A percentile compares a stretch with the other conserved stretches of the same genome.
Conservation (phyloP, 2,888 invertebrate species). For the Minunthozetes semirufus region DNA sequence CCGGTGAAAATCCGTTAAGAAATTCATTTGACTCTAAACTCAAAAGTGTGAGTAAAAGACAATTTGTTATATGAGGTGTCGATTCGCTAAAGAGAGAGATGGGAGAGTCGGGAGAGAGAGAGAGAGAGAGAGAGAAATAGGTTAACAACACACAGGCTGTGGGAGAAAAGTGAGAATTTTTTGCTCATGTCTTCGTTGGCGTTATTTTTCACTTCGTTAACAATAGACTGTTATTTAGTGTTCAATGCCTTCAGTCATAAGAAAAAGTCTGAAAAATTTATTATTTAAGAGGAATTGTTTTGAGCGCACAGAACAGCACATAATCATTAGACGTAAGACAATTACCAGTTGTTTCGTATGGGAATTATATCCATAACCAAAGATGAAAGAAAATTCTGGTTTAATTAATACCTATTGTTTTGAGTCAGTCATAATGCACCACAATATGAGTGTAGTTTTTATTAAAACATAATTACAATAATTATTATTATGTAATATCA, state of each 20-base stretch:
- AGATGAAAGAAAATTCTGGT: too few species aligned
- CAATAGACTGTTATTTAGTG: neutral
- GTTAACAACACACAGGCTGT: neutral
- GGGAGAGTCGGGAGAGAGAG: neutral
- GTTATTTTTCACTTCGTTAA: constrained; percentile 6
- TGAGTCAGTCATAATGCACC: neutral
- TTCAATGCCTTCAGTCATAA: neutral
- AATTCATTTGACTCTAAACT: constrained; percentile 1
- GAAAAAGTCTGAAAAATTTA: too few species aligned
- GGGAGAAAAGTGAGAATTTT: neutral
- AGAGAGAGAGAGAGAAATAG: neutral
- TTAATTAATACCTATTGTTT: constrained; percentile 5
- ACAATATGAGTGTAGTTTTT: neutral
- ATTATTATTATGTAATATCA: neutral
- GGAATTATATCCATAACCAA: too few species aligned
- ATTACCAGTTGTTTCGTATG: too few species aligned
- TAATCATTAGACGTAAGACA: too few species aligned
- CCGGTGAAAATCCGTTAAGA: neutral
- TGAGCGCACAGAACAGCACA: too few species aligned
- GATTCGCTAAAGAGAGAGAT: neutral
- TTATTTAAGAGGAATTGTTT: too few species aligned
- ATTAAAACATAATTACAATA: neutral
- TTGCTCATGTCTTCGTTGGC: neutral
- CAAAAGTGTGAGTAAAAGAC: neutral
- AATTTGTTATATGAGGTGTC: constrained; percentile 27